Evolutionary conservation across 2,888 invertebrate species (phyloP), one percentile per base, ranked within the genome.

Genomic region (Barypeithes pellucidus): DNA sequence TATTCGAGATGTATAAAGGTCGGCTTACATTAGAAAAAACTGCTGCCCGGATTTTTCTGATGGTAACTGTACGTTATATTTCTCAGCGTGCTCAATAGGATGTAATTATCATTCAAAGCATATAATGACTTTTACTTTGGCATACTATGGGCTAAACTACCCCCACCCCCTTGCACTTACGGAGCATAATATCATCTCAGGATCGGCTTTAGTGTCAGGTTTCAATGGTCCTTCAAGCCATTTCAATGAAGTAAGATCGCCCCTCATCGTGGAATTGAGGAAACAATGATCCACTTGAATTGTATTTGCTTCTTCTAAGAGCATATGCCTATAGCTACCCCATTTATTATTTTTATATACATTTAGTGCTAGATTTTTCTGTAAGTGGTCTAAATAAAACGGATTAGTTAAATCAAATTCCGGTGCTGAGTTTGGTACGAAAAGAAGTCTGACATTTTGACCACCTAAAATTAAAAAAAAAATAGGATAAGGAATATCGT

Each of bases 181-280:
- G 9, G 50, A 22, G 29, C 24, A 1, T 29, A 36, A 20, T 59
- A 3, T 12, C 24, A 4, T 36, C 2, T 18, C 50, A 50, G n/a
- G 12, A 14, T 50, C 18, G 5, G 4, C 11, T 20, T 2, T 50
- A n/a, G 16, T 12, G 4, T 50, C 11, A 50, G 60, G 1, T 14
- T 65, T 50, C 20, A 89, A 80, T 0, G 89, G 87, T 0, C 94
- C 94, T 84, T 97, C 92, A 5, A 96, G 85, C 95, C 95, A 96
- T 12, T 86, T 89, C 47, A 98, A 83, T 0, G 95, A 93, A 0
- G 95, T 93, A 65, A 98, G 87, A 83, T 98, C 98, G 60, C 98
- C 98, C 66, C 93, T 90, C 0, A 93, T 91, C 12, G 90, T 81
- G 0, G 93, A 91, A 85, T 95, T 95, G 2, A 93, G 91, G 84